Base-by-base conservation (phyloP, 2,113 vertebrate genomes). In the Proterorhinus semilunaris region DNA sequence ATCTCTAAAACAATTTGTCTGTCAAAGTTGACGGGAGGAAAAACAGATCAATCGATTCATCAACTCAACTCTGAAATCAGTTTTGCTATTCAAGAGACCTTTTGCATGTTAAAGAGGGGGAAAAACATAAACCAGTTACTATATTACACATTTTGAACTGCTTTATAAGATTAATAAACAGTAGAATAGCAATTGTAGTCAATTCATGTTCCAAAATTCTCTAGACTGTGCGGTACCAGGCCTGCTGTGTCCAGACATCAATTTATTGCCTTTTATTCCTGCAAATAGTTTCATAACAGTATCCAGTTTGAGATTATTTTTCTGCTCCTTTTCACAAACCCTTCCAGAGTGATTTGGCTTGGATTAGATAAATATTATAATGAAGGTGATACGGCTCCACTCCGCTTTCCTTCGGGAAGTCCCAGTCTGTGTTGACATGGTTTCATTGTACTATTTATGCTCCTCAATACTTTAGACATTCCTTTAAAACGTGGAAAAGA, bases 201-300 rank as follows among this genome's bases (percentile, higher is more conserved):
- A 36, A 42, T 6, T 7, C 27, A 42, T 42, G 36, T 58, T 58
- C 27, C 55, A 58, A 7, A 44, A 45, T 49, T 44, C 61, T 44
- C 11, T 16, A 61, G 52, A 44, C 69, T 65, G 52, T 6, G 15
- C 36, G 67, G 55, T 74, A 74, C 64, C 57, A 65, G 72, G 47
- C 65, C 67, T 50, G 72, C 70, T 47, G 17, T 47, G 17, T 57
- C 49, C 43, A 64, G 61, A 59, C 42, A 72, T 75, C 61, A 62
- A 54, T 87, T 80, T 69, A 76, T 74, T 63, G 61, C 44, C 55
- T 85, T 64, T 86, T 87, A 79, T 83, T 87, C 54, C 46, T 62
- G 15, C 44, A 86, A 82, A 90, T 88, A 82, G 86, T 85, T 79
- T 83, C 67, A 61, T 69, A 36, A 75, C 47, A 74, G 77, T 79